phyloP scores from a whole-genome alignment of 2,888 invertebrate genomes.

The Rhagonycha fulva region DNA sequence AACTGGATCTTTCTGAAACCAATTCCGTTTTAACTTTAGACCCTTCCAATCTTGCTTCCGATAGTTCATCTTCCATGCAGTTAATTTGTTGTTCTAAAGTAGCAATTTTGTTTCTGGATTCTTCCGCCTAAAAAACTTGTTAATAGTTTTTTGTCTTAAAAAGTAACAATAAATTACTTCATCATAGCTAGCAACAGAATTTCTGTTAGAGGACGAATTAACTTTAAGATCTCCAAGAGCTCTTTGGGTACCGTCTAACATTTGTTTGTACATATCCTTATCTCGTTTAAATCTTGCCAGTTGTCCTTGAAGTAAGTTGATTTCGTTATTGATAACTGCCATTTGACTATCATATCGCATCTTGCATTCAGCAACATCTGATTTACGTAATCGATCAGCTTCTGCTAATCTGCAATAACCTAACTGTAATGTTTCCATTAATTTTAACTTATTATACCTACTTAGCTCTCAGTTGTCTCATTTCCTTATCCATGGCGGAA shows the following conservation, averaged over 20 bases:
- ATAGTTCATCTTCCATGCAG: slow-evolving; percentile 85
- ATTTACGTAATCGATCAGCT: slow-evolving; percentile 73
- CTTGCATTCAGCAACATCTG: slow-evolving; percentile 80
- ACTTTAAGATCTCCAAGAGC: slow-evolving; percentile 77
- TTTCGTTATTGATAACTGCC: slow-evolving; percentile 78
- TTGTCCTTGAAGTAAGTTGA: slow-evolving; percentile 80
- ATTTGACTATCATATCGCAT: slow-evolving; percentile 85
- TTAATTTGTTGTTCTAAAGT: slow-evolving; percentile 82
- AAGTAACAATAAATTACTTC: slow-evolving; percentile 58
- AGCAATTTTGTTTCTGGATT: slow-evolving; percentile 71
- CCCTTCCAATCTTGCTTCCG: slow-evolving; percentile 79
- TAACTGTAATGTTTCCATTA: neutral
- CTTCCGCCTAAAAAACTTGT: slow-evolving; percentile 61
- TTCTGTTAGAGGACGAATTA: slow-evolving; percentile 59
- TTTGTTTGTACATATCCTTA: slow-evolving; percentile 86
- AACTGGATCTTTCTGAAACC: slow-evolving; percentile 84
- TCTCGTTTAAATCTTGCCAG: slow-evolving; percentile 83
- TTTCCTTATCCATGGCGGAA: slow-evolving; percentile 74
- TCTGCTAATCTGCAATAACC: slow-evolving; percentile 53
- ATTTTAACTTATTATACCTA: slow-evolving; percentile 39
- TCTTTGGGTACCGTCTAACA: slow-evolving; percentile 86
- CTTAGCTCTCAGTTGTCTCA: slow-evolving; percentile 70
- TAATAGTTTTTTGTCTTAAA: neutral
- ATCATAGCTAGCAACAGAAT: slow-evolving; percentile 74
- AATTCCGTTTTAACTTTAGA: slow-evolving; percentile 87